Evolutionary conservation across 1,140 invertebrate species (phyloP).

Genomic region (Trinorchestia longiramus): DNA sequence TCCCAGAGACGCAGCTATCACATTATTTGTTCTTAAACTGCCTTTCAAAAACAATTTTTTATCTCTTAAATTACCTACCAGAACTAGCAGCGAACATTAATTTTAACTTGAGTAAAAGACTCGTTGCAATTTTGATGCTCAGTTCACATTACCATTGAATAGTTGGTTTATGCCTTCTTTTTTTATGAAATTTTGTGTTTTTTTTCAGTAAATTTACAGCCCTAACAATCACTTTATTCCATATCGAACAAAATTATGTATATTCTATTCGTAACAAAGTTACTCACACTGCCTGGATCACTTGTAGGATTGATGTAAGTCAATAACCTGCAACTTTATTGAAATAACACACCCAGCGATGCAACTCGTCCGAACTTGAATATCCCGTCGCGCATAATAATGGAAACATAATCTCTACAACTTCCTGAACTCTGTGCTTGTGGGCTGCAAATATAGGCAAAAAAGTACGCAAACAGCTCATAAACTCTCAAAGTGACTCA

Average conservation of each 20-base stretch:
- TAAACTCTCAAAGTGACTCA: neutral
- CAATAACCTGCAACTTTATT: neutral
- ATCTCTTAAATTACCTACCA: no score
- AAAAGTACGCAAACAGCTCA: neutral
- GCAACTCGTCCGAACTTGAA: neutral
- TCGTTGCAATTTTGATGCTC: no score
- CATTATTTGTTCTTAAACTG: neutral
- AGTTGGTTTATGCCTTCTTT: no score
- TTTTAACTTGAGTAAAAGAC: no score
- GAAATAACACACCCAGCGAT: neutral
- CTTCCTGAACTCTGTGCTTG: neutral
- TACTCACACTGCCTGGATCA: no score
- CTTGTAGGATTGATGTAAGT: neutral
- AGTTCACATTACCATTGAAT: no score
- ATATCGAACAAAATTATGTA: no score
- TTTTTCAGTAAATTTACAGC: no score
- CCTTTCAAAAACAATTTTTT: neutral
- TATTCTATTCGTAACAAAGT: no score
- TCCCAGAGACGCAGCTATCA: neutral
- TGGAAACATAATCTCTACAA: neutral
- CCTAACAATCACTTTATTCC: no score
- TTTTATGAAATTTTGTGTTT: no score
- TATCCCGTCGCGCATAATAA: neutral
- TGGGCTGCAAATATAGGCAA: neutral
- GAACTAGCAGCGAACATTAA: no score